Base-by-base conservation (phyloP, 53 echinoderm and acorn worm species). In the Stichopus horrens region DNA sequence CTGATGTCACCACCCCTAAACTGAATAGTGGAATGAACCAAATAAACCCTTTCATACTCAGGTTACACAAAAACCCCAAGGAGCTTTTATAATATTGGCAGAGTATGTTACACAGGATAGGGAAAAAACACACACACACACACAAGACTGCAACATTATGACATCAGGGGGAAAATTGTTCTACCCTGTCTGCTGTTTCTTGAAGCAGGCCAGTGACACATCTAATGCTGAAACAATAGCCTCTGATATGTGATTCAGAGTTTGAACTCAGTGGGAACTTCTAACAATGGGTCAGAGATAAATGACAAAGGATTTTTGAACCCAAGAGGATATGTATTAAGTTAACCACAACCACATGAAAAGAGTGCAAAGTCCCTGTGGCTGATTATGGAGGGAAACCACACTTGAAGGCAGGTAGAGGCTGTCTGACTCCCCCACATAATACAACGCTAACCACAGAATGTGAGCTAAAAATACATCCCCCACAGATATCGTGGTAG, bases 331-430 rank as follows among this genome's bases (percentile, higher is more conserved):
- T 71, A 71, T 71, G 71, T n/a, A 18, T 71, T n/a, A 71, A 80
- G 58, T 54, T 55, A 53, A 78, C 80, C 21, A 56, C 55, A 55
- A 55, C 55, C 56, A 80, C 58, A 55, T 78, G 14, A 11, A 78
- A 52, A 80, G 80, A 80, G 80, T 55, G 80, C 80, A 80, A 80
- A 57, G 80, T 80, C 80, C 80, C 58, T 80, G 55, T 21, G 55
- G 80, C 57, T 80, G 9, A 80, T 7, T 56, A 37, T 55, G 22
- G 57, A 57, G 80, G 55, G 20, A 80, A 80, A 80, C 80, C 80
- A 80, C 80, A 80, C 18, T 80, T 80, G 23, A 57, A 55, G 8
- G 54, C 19, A 56, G 14, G 58, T 80, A 18, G 58, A 37, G 37
- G 2, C 37, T 21, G 19, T 57, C 80, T 55, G 4, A 18, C 13